Evolutionary conservation across 2,797 vertebrate species (phyloP).

Genomic region (Lateolabrax maculatus): DNA sequence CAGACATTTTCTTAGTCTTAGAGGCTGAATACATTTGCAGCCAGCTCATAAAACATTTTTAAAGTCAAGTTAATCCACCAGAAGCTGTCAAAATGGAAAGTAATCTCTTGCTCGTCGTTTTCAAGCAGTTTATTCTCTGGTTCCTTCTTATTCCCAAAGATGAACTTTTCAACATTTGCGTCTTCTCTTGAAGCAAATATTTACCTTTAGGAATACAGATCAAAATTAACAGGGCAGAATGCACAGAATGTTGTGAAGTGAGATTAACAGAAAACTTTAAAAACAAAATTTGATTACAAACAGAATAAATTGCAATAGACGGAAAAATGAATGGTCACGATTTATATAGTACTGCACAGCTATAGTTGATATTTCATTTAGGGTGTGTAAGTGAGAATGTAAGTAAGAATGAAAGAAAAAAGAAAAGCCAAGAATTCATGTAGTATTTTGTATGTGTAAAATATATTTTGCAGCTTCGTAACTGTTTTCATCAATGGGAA

Average conservation of each 20-base stretch:
- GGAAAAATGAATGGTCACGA: neutral
- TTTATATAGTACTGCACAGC: neutral
- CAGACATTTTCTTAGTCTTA: constrained; percentile 32
- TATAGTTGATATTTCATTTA: neutral
- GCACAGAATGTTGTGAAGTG: constrained; percentile 9
- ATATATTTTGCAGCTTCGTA: constrained; percentile 15
- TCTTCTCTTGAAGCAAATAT: constrained; percentile 20
- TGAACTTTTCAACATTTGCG: constrained; percentile 35
- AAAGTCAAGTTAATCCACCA: constrained; percentile 50
- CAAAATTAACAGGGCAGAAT: constrained; percentile 20
- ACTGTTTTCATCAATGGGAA: constrained; percentile 13
- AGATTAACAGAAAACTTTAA: neutral
- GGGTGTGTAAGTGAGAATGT: neutral
- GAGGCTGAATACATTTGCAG: constrained; percentile 36
- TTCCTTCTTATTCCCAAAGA: constrained; percentile 29
- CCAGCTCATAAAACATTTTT: constrained; percentile 40
- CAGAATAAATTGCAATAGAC: neutral
- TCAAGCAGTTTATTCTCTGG: constrained; percentile 38
- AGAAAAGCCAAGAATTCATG: neutral
- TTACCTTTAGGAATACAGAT: constrained; percentile 12
- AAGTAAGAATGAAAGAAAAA: neutral
- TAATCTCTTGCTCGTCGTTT: constrained; percentile 41
- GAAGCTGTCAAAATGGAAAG: constrained; percentile 58
- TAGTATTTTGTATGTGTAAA: constrained; percentile 4
- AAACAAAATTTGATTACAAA: constrained; percentile 7